Evolutionary conservation across 2,888 invertebrate species (phyloP).

Genomic region (Blomia tropicalis): DNA sequence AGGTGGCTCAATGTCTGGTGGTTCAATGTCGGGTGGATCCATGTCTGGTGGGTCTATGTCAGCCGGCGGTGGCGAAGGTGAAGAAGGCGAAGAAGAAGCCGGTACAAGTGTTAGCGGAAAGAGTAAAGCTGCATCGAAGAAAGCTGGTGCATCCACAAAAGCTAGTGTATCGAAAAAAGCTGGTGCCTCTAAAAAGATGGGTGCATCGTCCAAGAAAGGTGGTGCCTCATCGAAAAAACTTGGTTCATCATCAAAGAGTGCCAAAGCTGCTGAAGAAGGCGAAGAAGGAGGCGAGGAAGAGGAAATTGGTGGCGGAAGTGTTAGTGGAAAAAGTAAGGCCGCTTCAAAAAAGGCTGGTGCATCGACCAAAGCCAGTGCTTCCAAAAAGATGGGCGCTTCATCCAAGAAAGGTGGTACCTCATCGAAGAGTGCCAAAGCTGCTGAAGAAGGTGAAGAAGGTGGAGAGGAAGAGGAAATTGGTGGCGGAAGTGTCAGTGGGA

Average conservation of each 20-base stretch:
- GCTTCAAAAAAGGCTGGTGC: neutral
- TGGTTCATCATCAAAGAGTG: too few relatives aligned
- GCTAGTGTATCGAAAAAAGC: neutral
- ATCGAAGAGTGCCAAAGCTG: neutral
- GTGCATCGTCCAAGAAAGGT: neutral
- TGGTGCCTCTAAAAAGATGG: neutral
- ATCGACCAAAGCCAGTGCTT: neutral
- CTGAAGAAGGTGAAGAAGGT: neutral
- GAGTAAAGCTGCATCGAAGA: neutral
- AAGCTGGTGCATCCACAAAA: neutral
- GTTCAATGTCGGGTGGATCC: neutral
- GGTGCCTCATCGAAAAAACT: constrained; percentile 2
- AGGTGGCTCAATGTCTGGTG: neutral
- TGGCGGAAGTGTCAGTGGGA: neutral
- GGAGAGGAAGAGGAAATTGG: neutral
- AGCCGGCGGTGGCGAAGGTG: neutral
- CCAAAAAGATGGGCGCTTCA: neutral
- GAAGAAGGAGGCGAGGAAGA: neutral
- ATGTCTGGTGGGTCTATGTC: neutral
- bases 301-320: neutral
- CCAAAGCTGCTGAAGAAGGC: neutral
- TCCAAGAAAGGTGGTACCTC: neutral
- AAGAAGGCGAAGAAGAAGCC: neutral
- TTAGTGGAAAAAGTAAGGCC: neutral
- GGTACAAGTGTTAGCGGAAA: neutral